phyloP scores from a whole-genome alignment of 2,797 vertebrate species.

The Microcaecilia unicolor region DNA sequence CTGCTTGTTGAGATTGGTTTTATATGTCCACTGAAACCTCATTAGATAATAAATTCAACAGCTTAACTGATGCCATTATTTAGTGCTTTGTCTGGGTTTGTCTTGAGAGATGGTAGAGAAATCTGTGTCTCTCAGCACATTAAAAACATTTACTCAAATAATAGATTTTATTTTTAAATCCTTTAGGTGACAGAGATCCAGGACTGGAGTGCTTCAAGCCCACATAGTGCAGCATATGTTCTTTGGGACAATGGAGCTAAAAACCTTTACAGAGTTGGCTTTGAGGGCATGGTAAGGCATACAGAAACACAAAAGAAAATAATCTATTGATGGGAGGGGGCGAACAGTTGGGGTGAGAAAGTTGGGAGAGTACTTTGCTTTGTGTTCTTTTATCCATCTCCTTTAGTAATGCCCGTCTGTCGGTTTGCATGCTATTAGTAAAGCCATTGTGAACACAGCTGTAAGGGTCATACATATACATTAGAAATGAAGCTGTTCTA shows the following conservation, averaged over 20 bases:
- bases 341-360: no score
- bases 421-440: slow-evolving; percentile 41
- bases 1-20: no score
- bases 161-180: slow-evolving; percentile 3
- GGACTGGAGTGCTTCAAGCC: slow-evolving; percentile 96
- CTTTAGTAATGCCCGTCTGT: slow-evolving; percentile 55
- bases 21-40: no score
- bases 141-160: no score
- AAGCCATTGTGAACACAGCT: slow-evolving; percentile 59
- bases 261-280: slow-evolving; percentile 97
- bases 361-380: slow-evolving; percentile 11
- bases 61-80: no score
- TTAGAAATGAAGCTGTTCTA: slow-evolving; percentile 59
- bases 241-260: slow-evolving; percentile 98
- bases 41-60: no score
- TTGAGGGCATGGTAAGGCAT: slow-evolving; percentile 96
- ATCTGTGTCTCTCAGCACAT: no score
- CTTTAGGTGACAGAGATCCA: slow-evolving; percentile 95
- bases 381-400: slow-evolving; percentile 29
- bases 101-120: slow-evolving; percentile 85
- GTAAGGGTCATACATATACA: slow-evolving; percentile 55
- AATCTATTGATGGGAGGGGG: not conserved
- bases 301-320: slow-evolving; percentile 24
- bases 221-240: slow-evolving; percentile 95
- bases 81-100: no score